Base-by-base conservation (phyloP, 1,140 invertebrate species). In the Philaenus spumarius region DNA sequence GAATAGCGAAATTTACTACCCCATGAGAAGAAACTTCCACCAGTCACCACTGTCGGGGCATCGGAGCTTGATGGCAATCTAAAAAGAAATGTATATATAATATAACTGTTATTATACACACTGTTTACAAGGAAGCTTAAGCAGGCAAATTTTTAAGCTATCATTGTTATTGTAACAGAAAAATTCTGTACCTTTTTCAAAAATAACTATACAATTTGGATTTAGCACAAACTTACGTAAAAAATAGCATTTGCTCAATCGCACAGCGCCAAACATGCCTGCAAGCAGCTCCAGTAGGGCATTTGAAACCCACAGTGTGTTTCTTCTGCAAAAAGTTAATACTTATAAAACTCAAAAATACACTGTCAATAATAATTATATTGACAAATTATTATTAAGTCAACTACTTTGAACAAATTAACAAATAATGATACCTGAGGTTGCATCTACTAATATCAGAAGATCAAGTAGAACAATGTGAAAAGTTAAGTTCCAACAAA, bases 181-280 rank as follows among this genome's bases (percentile, higher is more conserved):
- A n/a, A n/a, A n/a, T n/a, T n/a, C n/a, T n/a, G n/a, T n/a, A n/a
- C n/a, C n/a, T n/a, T n/a, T n/a, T n/a, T n/a, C n/a, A n/a, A n/a
- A n/a, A n/a, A n/a, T n/a, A n/a, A n/a, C n/a, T n/a, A n/a, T n/a
- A n/a, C n/a, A n/a, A n/a, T n/a, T n/a, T n/a, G n/a, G n/a, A n/a
- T n/a, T n/a, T n/a, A n/a, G n/a, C n/a, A n/a, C n/a, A n/a, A n/a
- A 86, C 89, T 87, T 77, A 97, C 93, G 93, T 97, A 73, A 96
- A 98, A 78, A 97, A 98, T 59, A 96, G 77, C 83, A 95, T 93
- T 75, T 97, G 94, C 73, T 97, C 95, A 55, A 97, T 91, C 42
- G 94, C 93, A 78, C 90, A 95, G 73, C 90, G 83, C 94, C 94
- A 98, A 34, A 97, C 82, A 75, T 96, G 92, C 66, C 93, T 85